These are phyloP conservation scores for Nannobrachium achirus DNA, from an alignment of 2,113 vertebrate species.

Conservation along the genomic window DNA sequence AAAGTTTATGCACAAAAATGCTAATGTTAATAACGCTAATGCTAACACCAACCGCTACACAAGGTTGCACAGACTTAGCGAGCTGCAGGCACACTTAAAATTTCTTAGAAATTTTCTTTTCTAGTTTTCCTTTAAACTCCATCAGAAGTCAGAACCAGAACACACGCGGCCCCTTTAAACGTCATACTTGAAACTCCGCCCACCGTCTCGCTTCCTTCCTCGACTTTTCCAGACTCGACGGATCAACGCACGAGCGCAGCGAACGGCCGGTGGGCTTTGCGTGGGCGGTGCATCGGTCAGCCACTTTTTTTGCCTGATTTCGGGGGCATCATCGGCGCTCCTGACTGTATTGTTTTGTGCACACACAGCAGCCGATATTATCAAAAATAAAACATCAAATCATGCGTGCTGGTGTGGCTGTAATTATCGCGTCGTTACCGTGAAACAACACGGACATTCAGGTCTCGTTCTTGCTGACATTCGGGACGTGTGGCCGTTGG, in stretches of 20 bases:
- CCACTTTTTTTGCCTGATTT: conserved; percentile 53
- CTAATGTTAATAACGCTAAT: no score
- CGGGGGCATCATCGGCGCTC: conserved; percentile 17
- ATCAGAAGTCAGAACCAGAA: no score
- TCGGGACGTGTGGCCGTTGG: background rate
- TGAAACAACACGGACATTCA: conserved; percentile 27
- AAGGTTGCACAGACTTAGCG: no score
- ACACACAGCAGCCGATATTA: conserved; percentile 21
- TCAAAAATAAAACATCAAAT: conserved; percentile 51
- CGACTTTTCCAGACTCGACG: conserved; percentile 13
- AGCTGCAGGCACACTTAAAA: no score
- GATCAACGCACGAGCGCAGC: conserved; percentile 19
- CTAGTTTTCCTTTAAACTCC: no score
- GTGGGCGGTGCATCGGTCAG: background rate
- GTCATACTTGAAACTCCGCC: conserved; percentile 28
- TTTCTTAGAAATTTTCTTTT: no score
- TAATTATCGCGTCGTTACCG: conserved; percentile 42
- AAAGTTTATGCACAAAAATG: no score
- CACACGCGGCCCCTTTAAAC: conserved; percentile 4
- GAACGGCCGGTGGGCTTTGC: background rate
- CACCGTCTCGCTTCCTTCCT: conserved; percentile 32
- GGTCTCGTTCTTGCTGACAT: background rate
- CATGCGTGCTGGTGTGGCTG: conserved; percentile 51
- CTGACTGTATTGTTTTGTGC: conserved; percentile 62
- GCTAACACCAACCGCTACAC: no score